These are phyloP conservation scores for Macrophya alboannulata DNA, from an alignment of 2,888 invertebrate genomes.

Conservation along the genomic window DNA sequence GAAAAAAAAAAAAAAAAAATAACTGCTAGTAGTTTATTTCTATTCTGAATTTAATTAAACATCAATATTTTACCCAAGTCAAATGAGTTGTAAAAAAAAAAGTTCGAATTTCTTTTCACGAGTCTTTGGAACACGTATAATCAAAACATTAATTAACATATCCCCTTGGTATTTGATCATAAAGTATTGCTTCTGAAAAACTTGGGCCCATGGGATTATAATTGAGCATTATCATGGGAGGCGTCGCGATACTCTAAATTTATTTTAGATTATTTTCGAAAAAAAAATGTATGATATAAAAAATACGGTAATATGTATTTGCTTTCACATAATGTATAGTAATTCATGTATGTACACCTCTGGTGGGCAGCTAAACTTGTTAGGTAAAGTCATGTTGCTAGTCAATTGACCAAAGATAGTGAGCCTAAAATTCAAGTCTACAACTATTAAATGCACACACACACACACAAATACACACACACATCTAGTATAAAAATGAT, in stretches of 20 bases:
- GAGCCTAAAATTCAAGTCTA: conserved; percentile 21
- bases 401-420: conserved; percentile 54
- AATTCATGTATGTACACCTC: conserved; percentile 9
- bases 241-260: not conserved
- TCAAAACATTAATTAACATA: not conserved
- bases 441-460: conserved; percentile 19
- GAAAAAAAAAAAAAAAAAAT: not conserved
- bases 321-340: conserved; percentile 20
- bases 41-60: not conserved
- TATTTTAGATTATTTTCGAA: not conserved
- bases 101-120: not conserved
- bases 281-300: not conserved
- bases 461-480: not conserved
- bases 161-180: not conserved
- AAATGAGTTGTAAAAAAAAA: not conserved
- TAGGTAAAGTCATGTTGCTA: conserved; percentile 49
- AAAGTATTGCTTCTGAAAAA: not conserved
- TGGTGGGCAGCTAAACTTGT: conserved; percentile 35
- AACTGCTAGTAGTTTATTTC: not conserved
- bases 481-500: conserved; percentile 17
- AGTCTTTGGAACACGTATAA: not conserved
- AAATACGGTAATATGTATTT: conserved; percentile 9
- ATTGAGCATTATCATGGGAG: not conserved
- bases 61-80: not conserved
- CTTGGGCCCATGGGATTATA: not conserved